Evolutionary conservation across 1,140 invertebrate genomes (phyloP), one percentile per base, ranked within the genome.

Genomic region (Plodia interpunctella): DNA sequence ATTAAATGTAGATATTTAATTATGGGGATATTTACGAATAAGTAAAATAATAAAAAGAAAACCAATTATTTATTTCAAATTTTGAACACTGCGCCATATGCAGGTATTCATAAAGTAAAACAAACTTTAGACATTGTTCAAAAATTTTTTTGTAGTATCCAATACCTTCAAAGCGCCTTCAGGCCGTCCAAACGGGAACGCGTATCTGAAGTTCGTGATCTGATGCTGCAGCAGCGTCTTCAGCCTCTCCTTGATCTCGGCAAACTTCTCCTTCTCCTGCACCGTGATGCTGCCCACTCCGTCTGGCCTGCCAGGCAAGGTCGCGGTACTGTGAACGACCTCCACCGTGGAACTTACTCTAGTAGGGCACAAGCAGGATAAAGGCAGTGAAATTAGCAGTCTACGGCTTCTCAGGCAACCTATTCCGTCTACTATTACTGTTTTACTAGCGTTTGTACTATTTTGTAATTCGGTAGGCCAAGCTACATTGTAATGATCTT

Each of bases 121-220:
- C n/a, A n/a, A n/a, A n/a, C n/a, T n/a, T n/a, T n/a, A n/a, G n/a
- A n/a, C n/a, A n/a, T n/a, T n/a, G n/a, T n/a, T n/a, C n/a, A n/a
- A n/a, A n/a, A n/a, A n/a, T n/a, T n/a, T n/a, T n/a, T n/a, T n/a
- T n/a, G n/a, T n/a, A n/a, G n/a, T n/a, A n/a, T n/a, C n/a, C n/a
- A n/a, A n/a, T 61, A 90, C 90, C 81, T 99, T 99, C 57, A 99
- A 89, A 21, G 98, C 95, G 38, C 98, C 98, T 90, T 99, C 98
- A 17, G 98, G 98, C 72, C 98, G 92, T 53, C 98, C 98, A 90
- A 99, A 99, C 51, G 98, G 98, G 91, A 99, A 99, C 85, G 97
- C 97, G 83, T 97, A 99, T 90, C 97, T 96, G 91, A 99, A 99
- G 92, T 99, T 98, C 3, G 98, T 99, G 61, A 99, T 99, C 92